Conservation (phyloP, 1,140 invertebrate genomes). For the Apis florea region DNA sequence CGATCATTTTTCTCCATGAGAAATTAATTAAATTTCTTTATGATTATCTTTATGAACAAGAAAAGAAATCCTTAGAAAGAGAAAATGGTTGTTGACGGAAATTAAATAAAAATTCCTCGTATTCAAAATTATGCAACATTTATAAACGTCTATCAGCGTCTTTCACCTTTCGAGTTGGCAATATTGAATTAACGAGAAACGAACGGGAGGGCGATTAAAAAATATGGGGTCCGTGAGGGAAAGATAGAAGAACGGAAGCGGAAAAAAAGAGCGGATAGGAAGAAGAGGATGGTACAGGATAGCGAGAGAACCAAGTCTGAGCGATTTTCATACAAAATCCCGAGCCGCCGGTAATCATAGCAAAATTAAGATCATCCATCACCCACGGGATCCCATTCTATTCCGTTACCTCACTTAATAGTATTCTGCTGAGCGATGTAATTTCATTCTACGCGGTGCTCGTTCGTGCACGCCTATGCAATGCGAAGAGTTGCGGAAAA, state of each 20-base stretch:
- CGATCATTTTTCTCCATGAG: too few relatives aligned
- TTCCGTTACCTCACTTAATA: constrained; percentile 71
- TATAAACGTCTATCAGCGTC: constrained; percentile 29
- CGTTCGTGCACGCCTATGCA: constrained; percentile 27
- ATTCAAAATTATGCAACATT: neutral
- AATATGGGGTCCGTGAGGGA: constrained; percentile 18
- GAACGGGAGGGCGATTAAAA: constrained; percentile 19
- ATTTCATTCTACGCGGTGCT: constrained; percentile 68
- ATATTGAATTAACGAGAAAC: constrained; percentile 29
- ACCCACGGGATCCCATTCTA: constrained; percentile 67
- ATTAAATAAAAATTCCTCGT: neutral
- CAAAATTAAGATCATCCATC: constrained; percentile 77
- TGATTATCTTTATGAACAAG: neutral
- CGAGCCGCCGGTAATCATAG: constrained; percentile 72
- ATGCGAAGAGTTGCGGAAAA: constrained; percentile 20
- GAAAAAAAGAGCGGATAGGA: neutral
- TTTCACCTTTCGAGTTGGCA: neutral
- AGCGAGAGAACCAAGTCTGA: constrained; percentile 62
- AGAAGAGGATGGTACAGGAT: constrained; percentile 31
- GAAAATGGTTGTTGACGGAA: neutral
- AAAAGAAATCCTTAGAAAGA: neutral
- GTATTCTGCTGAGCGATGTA: constrained; percentile 72
- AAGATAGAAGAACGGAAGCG: constrained; percentile 9
- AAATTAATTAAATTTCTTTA: neutral
- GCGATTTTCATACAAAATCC: constrained; percentile 76